phyloP scores from a whole-genome alignment of 2,797 vertebrate genomes.

The Gallinago stenura region DNA sequence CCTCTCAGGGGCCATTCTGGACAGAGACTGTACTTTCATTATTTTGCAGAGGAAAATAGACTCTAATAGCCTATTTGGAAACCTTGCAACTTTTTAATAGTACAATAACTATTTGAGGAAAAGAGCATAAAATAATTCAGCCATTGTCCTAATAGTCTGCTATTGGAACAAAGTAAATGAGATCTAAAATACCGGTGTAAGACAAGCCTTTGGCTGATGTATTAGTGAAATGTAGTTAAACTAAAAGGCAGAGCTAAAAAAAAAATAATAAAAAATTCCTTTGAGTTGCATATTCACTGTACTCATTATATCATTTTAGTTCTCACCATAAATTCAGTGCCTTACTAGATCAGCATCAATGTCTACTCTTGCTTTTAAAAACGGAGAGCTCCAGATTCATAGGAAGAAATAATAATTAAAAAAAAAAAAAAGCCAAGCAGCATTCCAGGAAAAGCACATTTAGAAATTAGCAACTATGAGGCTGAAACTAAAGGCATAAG shows the following conservation, averaged over 20 bases:
- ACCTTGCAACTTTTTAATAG: not conserved
- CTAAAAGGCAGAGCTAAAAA: not conserved
- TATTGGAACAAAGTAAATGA: not conserved
- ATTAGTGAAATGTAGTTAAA: too few relatives aligned
- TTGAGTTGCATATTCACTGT: not conserved
- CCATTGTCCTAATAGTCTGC: not conserved
- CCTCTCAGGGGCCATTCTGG: not conserved
- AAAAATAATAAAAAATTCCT: not conserved
- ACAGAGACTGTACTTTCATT: not conserved
- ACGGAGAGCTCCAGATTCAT: not conserved
- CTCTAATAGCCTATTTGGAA: not conserved
- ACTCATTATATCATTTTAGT: not conserved
- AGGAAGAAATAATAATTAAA: not conserved
- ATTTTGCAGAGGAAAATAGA: not conserved
- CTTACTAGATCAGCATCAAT: not conserved
- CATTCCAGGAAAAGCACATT: not conserved
- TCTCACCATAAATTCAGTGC: not conserved
- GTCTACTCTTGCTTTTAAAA: not conserved
- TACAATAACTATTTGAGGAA: not conserved
- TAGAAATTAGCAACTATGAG: not conserved
- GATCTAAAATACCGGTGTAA: not conserved
- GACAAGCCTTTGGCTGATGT: not conserved
- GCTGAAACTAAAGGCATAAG: not conserved
- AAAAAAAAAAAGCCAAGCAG: not conserved
- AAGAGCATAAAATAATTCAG: not conserved